phyloP scores from a whole-genome alignment of 2,797 vertebrate genomes.

The Dallia pectoralis region DNA sequence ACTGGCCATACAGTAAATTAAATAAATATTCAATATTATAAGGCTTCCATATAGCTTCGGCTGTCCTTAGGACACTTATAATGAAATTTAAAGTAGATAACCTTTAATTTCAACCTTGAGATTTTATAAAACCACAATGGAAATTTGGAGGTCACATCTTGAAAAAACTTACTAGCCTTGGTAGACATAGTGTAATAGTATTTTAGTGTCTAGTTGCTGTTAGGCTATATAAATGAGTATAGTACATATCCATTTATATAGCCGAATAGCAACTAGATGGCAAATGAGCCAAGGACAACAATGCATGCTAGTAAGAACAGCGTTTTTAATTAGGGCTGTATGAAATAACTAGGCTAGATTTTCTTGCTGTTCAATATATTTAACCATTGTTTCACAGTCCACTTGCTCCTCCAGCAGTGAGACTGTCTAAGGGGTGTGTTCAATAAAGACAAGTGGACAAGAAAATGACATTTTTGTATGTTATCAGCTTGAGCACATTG shows the following conservation, averaged over 20 bases:
- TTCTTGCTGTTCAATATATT: no score
- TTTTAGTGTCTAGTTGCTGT: no score
- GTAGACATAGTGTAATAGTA: not conserved
- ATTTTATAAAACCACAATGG: not conserved
- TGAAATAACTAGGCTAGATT: no score
- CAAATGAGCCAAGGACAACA: not conserved
- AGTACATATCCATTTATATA: not conserved
- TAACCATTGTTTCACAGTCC: no score
- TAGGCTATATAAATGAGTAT: no score
- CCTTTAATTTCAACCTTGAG: constrained; percentile 5
- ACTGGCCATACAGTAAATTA: constrained; percentile 25
- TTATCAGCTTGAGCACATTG: no score
- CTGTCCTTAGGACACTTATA: not conserved
- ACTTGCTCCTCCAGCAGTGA: no score
- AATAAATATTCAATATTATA: not conserved
- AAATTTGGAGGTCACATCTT: not conserved
- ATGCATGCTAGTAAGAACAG: not conserved
- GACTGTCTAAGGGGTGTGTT: no score
- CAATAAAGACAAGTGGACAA: no score
- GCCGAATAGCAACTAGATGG: not conserved
- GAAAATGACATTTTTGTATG: no score
- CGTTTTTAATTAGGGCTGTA: no score
- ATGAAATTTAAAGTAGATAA: not conserved
- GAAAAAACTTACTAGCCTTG: not conserved
- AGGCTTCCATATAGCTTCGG: constrained; percentile 9